Conservation (phyloP, 2,888 invertebrate genomes). For the Mythimna albipuncta region DNA sequence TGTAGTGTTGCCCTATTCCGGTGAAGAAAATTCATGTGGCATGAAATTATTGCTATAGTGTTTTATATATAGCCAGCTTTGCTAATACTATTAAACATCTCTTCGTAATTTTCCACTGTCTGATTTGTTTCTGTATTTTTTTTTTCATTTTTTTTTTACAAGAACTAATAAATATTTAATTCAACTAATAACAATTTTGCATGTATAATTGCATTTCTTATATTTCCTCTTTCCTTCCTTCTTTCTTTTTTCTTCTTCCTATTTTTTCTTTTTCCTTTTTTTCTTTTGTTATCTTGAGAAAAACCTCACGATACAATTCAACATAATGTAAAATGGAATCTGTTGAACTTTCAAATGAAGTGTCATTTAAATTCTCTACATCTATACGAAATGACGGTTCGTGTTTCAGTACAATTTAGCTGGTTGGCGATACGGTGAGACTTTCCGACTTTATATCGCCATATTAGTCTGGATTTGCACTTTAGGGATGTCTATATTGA, state of each 20-base stretch:
- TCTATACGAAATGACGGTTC: slow-evolving; percentile 56
- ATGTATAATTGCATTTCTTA: too few relatives aligned
- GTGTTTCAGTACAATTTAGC: slow-evolving; percentile 56
- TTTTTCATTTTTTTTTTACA: too few relatives aligned
- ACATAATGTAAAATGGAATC: slow-evolving; percentile 44
- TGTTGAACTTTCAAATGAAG: slow-evolving; percentile 59
- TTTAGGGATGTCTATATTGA: slow-evolving; percentile 47
- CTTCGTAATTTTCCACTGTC: background rate
- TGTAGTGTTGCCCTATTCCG: background rate
- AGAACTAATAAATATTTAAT: too few relatives aligned
- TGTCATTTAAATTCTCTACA: slow-evolving; percentile 55
- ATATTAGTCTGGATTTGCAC: slow-evolving; percentile 63
- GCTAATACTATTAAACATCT: background rate
- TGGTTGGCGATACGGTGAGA: slow-evolving; percentile 55
- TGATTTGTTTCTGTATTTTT: background rate
- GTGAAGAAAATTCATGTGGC: background rate
- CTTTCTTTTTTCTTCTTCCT: too few relatives aligned
- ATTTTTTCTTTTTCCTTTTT: too few relatives aligned
- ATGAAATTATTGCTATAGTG: background rate
- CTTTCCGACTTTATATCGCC: slow-evolving; percentile 66
- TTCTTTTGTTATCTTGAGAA: background rate
- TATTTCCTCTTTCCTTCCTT: background rate
- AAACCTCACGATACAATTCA: slow-evolving; percentile 1
- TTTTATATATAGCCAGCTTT: background rate
- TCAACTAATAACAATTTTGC: background rate